phyloP scores from a whole-genome alignment of 2,888 invertebrate species.

The Hoplodrina blanda region DNA sequence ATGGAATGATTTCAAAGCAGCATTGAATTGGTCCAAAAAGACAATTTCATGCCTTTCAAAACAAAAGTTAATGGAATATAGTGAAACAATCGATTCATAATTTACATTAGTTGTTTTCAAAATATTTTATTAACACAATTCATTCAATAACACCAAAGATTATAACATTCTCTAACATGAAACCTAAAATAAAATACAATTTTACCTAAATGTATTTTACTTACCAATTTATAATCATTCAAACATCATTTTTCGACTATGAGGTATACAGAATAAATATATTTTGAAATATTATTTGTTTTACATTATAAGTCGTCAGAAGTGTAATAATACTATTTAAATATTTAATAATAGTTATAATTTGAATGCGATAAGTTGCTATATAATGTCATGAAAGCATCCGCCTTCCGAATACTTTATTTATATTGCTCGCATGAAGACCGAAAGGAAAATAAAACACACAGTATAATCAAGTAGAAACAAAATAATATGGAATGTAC shows the following conservation, averaged over 20 bases:
- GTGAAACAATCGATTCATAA: slow-evolving; percentile 84
- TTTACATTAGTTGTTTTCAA: slow-evolving; percentile 89
- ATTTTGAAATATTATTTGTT: slow-evolving; percentile 83
- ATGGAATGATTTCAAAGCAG: slow-evolving; percentile 31
- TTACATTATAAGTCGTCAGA: slow-evolving; percentile 83
- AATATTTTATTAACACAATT: slow-evolving; percentile 92
- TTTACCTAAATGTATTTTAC: slow-evolving; percentile 88
- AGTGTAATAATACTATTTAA: slow-evolving; percentile 74
- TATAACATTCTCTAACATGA: slow-evolving; percentile 91
- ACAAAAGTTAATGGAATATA: slow-evolving; percentile 62
- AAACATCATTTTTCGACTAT: slow-evolving; percentile 90
- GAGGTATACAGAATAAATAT: slow-evolving; percentile 90
- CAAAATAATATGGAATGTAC: slow-evolving; percentile 95
- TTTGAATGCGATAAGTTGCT: slow-evolving; percentile 80
- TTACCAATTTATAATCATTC: slow-evolving; percentile 90
- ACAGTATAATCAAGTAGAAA: slow-evolving; percentile 90
- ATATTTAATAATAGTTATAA: slow-evolving; percentile 74
- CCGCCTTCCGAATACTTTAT: slow-evolving; percentile 76
- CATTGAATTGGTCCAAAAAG: slow-evolving; percentile 27
- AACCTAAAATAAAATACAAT: slow-evolving; percentile 90
- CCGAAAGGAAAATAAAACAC: slow-evolving; percentile 89
- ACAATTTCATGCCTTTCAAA: slow-evolving; percentile 22
- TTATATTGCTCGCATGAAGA: slow-evolving; percentile 78
- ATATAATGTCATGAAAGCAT: slow-evolving; percentile 82
- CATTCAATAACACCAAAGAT: slow-evolving; percentile 91